Conservation (phyloP, 2,113 vertebrate species). For the Nansenia antarctica region DNA sequence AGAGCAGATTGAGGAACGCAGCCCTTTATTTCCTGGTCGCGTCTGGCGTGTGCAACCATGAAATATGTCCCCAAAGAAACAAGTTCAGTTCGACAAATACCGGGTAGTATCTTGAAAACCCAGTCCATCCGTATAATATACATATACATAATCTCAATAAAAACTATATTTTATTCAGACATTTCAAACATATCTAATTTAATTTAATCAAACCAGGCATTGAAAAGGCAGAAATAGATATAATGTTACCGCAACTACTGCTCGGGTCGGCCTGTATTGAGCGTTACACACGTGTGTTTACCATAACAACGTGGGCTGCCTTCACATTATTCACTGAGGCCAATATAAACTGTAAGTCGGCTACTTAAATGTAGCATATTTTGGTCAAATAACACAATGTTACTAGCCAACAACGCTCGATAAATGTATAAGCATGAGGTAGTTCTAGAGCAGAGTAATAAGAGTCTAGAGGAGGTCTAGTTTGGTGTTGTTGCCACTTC, state of each 20-base stretch:
- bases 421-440: neutral
- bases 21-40: neutral
- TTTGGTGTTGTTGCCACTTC: too few relatives aligned
- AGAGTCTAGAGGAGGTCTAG: too few relatives aligned
- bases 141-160: neutral
- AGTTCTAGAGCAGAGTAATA: too few relatives aligned
- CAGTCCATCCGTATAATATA: neutral
- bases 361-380: neutral
- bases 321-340: neutral
- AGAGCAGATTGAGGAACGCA: too few relatives aligned
- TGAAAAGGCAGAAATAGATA: too few relatives aligned
- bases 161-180: neutral
- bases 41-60: neutral
- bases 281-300: constrained; percentile 8
- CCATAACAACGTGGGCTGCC: constrained; percentile 43
- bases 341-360: neutral
- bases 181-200: neutral
- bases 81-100: neutral
- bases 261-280: neutral
- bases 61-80: neutral
- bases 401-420: neutral
- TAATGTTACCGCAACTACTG: neutral
- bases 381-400: neutral
- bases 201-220: neutral
- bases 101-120: neutral